phyloP scores from a whole-genome alignment of 2,113 vertebrate species.

The Cyprinus carpio region DNA sequence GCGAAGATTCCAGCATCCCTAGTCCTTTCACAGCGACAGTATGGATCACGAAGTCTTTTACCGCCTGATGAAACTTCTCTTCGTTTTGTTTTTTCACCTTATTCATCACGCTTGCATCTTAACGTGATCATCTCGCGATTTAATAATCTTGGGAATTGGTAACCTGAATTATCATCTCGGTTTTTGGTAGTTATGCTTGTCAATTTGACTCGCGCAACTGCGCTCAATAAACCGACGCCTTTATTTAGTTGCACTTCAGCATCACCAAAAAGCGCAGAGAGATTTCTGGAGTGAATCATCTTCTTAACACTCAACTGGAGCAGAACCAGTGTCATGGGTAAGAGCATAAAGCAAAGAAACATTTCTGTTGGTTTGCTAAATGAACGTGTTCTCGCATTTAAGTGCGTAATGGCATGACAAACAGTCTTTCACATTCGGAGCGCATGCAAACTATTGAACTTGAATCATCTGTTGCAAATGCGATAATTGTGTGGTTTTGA shows the following conservation, averaged over 20 bases:
- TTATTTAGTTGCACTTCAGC: constrained; percentile 10
- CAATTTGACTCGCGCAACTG: neutral
- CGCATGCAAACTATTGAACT: constrained; percentile 2
- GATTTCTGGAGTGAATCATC: constrained; percentile 7
- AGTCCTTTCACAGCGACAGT: too few relatives aligned
- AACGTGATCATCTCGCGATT: neutral
- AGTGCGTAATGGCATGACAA: constrained; percentile 10
- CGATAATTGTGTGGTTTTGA: constrained; percentile 12
- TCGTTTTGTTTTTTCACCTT: neutral
- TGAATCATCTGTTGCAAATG: neutral
- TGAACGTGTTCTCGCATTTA: neutral
- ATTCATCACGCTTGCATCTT: neutral
- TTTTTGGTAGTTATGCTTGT: neutral
- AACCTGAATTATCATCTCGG: neutral
- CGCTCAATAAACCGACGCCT: constrained; percentile 26
- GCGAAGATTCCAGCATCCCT: neutral
- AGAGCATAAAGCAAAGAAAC: constrained; percentile 3
- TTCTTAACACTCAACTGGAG: constrained; percentile 25
- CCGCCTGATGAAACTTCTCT: constrained; percentile 9
- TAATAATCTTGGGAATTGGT: neutral
- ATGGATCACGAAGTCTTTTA: neutral
- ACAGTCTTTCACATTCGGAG: neutral
- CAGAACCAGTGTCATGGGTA: constrained; percentile 50
- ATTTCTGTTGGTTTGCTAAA: neutral
- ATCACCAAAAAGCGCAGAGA: constrained; percentile 32